These are phyloP conservation scores for Typhlichthys subterraneus DNA, from an alignment of 2,797 vertebrate species.

Conservation along the genomic window DNA sequence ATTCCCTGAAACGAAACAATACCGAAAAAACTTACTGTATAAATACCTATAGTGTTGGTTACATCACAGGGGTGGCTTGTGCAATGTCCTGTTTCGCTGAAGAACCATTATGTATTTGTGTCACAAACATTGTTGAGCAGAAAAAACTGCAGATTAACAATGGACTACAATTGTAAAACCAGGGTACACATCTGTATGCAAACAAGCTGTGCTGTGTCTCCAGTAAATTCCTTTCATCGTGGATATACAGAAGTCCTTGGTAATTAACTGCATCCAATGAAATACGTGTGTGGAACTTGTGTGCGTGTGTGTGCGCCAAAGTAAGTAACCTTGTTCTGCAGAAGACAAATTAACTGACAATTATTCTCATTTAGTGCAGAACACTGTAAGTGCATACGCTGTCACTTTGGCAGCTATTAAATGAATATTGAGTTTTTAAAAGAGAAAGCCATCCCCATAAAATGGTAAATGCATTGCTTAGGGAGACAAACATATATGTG, in stretches of 20 bases:
- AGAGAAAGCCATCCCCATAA: background rate
- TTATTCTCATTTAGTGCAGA: conserved; percentile 19
- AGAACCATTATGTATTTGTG: no score
- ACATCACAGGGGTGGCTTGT: no score
- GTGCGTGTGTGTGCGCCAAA: background rate
- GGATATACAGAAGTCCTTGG: background rate
- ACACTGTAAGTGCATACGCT: background rate
- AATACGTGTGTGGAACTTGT: conserved; percentile 4
- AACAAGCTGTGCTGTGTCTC: background rate
- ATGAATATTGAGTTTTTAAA: background rate
- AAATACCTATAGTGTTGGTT: background rate
- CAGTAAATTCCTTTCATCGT: conserved; percentile 5
- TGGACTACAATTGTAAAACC: background rate
- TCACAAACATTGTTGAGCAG: no score
- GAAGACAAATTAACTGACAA: conserved; percentile 21
- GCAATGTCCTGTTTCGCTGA: no score
- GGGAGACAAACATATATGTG: conserved; percentile 19
- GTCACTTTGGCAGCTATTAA: background rate
- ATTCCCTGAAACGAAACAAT: conserved; percentile 21
- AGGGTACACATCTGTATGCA: conserved; percentile 13
- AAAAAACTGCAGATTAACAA: no score
- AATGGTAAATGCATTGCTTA: background rate
- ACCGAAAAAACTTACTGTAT: background rate
- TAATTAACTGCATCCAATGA: conserved; percentile 13
- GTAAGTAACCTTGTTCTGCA: background rate